Percentiles rank a stretch among this genome's conserved stretches.
phyloP scores from a whole-genome alignment of 2,113 vertebrate species.

The Nicator chloris region DNA sequence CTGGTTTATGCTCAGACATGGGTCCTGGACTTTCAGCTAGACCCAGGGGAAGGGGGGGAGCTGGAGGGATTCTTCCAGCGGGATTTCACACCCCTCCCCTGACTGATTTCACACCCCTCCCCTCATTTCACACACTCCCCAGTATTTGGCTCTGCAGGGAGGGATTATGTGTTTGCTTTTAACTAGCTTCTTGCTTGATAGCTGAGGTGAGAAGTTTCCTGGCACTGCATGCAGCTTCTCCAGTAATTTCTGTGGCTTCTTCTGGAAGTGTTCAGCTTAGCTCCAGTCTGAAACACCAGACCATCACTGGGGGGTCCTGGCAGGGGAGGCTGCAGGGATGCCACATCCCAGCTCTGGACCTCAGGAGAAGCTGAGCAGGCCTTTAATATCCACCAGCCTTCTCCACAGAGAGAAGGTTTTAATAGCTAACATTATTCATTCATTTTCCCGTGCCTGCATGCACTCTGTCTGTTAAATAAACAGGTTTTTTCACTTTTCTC shows the following conservation, averaged over 20 bases:
- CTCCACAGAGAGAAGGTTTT: background rate
- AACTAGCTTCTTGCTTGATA: background rate
- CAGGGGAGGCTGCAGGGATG: background rate
- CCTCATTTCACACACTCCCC: background rate
- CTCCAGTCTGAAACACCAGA: background rate
- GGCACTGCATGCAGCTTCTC: background rate
- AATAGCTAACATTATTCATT: background rate
- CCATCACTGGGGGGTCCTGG: background rate
- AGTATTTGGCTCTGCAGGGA: background rate
- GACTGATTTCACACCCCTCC: no score
- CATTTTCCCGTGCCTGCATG: fast-evolving
- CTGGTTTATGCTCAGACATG: background rate
- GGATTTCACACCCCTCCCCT: no score
- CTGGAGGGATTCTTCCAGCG: background rate
- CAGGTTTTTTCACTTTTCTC: background rate
- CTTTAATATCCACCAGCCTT: background rate
- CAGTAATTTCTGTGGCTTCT: background rate
- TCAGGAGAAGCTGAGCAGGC: no score
- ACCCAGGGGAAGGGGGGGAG: background rate
- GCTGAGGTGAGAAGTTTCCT: background rate
- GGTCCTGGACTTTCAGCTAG: background rate
- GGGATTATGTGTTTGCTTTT: background rate
- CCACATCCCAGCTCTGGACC: fast-evolving
- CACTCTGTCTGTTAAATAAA: background rate
- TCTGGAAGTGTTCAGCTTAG: background rate